Evolutionary conservation across 2,797 vertebrate species (phyloP).

Genomic region (Cossypha dichroa): DNA sequence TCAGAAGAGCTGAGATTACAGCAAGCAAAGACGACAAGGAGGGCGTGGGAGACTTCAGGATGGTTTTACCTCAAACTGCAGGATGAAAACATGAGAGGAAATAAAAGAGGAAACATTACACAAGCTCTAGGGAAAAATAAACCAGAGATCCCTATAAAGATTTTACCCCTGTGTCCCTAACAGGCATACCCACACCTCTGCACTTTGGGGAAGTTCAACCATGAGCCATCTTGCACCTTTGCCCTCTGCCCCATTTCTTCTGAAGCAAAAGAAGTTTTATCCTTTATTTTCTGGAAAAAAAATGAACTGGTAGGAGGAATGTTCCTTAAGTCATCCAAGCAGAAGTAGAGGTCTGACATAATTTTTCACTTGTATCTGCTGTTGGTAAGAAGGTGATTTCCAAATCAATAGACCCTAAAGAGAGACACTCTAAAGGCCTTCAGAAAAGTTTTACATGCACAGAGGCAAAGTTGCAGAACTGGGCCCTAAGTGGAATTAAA

Average conservation of each 20-base stretch:
- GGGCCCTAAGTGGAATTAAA: background rate
- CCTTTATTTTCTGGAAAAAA: background rate
- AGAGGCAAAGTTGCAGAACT: background rate
- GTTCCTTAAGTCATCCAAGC: background rate
- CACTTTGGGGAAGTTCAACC: background rate
- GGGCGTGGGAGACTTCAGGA: background rate
- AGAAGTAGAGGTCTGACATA: background rate
- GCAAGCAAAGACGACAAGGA: background rate
- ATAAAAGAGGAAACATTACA: background rate
- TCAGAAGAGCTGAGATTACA: background rate
- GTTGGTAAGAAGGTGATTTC: background rate
- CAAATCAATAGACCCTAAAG: background rate
- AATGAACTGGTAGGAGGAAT: background rate
- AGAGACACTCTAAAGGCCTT: background rate
- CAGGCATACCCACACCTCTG: background rate
- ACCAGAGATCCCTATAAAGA: background rate
- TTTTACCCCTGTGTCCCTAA: background rate
- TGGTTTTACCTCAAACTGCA: constrained; percentile 9
- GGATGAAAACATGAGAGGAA: background rate
- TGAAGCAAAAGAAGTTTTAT: background rate
- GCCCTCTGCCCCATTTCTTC: background rate
- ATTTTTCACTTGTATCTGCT: background rate
- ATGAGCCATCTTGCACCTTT: background rate
- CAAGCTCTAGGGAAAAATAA: background rate
- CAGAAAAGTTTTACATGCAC: background rate